These are phyloP conservation scores for Phodopus roborovskii DNA, from an alignment of 2,113 vertebrate species.

Conservation along the genomic window DNA sequence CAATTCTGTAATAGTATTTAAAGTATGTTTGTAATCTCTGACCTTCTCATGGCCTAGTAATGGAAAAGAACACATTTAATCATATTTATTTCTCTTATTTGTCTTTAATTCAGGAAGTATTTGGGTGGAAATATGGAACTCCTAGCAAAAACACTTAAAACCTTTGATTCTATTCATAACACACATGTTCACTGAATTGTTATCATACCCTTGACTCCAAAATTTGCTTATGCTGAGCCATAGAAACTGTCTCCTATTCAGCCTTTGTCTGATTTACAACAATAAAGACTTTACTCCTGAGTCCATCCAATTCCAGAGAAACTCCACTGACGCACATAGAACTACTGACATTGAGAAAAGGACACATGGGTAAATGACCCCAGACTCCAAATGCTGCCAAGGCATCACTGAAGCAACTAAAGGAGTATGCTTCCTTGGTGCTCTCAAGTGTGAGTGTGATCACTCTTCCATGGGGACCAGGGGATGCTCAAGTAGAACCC, in stretches of 20 bases:
- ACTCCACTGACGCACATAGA: accelerated
- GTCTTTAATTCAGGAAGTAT: constrained; percentile 6
- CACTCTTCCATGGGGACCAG: not conserved
- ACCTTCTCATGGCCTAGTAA: constrained; percentile 22
- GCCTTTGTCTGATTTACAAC: not conserved
- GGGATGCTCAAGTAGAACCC: not conserved
- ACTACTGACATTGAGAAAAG: not conserved
- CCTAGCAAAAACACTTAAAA: not conserved
- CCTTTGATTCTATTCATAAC: not conserved
- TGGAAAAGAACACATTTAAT: constrained; percentile 11
- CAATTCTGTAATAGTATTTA: constrained; percentile 3
- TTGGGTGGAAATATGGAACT: constrained; percentile 5
- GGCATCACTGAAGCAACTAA: not conserved
- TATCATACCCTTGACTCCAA: not conserved
- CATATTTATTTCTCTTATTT: constrained; percentile 19
- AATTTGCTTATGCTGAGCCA: not conserved
- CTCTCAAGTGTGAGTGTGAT: not conserved
- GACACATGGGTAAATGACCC: not conserved
- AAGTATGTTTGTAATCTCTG: not conserved
- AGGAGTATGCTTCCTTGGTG: not conserved
- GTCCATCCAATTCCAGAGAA: not conserved
- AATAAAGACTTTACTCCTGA: not conserved
- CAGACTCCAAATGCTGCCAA: not conserved
- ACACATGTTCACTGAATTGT: not conserved
- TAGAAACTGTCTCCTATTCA: not conserved